Conservation (phyloP, 2,888 invertebrate genomes). For the Drosophila crucigera region DNA sequence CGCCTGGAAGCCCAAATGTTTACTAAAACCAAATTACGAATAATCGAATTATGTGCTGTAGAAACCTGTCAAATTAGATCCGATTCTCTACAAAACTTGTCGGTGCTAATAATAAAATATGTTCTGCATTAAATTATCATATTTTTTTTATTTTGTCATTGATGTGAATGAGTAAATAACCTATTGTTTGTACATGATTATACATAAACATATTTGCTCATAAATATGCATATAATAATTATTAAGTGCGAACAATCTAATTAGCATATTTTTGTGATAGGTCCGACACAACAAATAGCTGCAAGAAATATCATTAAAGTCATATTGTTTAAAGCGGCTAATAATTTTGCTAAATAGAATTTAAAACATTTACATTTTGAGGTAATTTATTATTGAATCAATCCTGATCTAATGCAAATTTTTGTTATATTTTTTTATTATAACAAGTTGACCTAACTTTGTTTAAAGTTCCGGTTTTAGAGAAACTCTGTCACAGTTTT, state of each 20-base stretch:
- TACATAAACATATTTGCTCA: slow-evolving; percentile 37
- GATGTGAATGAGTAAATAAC: slow-evolving; percentile 42
- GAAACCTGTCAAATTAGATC: slow-evolving; percentile 25
- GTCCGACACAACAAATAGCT: slow-evolving; percentile 13
- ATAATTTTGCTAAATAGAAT: slow-evolving; percentile 9
- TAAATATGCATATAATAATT: slow-evolving; percentile 72
- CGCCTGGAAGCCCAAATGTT: slow-evolving; percentile 13
- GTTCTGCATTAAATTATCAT: slow-evolving; percentile 31
- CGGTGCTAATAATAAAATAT: slow-evolving; percentile 18
- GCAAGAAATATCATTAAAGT: slow-evolving; percentile 37
- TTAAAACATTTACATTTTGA: background rate
- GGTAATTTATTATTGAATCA: background rate
- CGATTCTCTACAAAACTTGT: slow-evolving; percentile 19
- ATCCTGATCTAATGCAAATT: background rate
- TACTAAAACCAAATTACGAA: slow-evolving; percentile 51
- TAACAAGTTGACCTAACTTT: background rate
- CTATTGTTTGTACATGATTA: slow-evolving; percentile 42
- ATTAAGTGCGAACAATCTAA: slow-evolving; percentile 71
- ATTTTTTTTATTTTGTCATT: slow-evolving; percentile 13
- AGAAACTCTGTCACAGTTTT: background rate
- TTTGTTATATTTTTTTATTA: background rate
- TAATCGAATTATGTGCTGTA: slow-evolving; percentile 19
- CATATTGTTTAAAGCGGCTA: slow-evolving; percentile 10
- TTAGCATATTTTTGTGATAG: slow-evolving; percentile 56
- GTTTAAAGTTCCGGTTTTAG: background rate